Evolutionary conservation across 1,140 invertebrate genomes (phyloP).

Genomic region (Drosophila auraria): DNA sequence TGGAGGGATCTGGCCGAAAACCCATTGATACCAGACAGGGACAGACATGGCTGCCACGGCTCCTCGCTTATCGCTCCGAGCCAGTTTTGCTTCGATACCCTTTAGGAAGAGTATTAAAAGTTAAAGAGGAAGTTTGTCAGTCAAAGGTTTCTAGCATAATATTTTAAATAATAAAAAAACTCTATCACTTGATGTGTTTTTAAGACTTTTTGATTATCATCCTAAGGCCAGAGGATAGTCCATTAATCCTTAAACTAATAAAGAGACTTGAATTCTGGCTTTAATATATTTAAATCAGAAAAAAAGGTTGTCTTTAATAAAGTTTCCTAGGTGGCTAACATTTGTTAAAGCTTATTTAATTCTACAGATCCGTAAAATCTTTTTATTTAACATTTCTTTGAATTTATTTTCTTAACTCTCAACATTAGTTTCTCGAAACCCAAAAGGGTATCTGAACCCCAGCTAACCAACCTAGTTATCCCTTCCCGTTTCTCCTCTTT

Average conservation of each 20-base stretch:
- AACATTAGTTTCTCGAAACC: too few relatives aligned
- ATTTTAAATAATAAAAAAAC: background rate
- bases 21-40: constrained; percentile 75
- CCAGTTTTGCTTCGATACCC: constrained; percentile 24
- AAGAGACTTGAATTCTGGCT: too few relatives aligned
- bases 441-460: background rate
- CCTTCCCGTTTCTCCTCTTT: constrained; percentile 14
- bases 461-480: too few relatives aligned
- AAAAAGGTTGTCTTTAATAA: too few relatives aligned
- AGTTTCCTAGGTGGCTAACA: too few relatives aligned
- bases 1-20: constrained; percentile 57
- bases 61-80: constrained; percentile 41
- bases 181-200: background rate
- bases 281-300: too few relatives aligned
- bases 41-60: constrained; percentile 68
- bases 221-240: background rate
- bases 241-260: too few relatives aligned
- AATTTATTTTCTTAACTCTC: background rate
- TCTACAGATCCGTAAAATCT: too few relatives aligned
- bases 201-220: background rate
- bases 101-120: background rate
- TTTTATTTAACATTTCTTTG: background rate
- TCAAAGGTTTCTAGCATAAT: background rate
- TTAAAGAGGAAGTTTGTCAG: background rate
- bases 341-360: too few relatives aligned